Percentiles rank a stretch among this genome's conserved stretches.
These are phyloP conservation scores for Euborellia annulipes DNA, from an alignment of 1,140 invertebrate genomes.

Conservation along the genomic window DNA sequence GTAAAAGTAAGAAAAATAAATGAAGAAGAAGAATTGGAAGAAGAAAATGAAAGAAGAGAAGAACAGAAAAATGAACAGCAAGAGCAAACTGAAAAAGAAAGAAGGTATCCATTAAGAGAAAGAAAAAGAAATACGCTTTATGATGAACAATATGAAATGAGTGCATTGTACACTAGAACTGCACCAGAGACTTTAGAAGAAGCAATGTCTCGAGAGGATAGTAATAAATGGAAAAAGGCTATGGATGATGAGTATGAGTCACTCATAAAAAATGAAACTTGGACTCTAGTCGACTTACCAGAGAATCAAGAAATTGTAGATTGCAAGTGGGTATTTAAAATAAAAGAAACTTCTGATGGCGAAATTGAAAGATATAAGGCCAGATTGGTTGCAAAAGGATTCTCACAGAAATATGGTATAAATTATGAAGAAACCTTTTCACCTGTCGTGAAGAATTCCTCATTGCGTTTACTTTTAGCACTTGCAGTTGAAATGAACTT, in stretches of 20 bases:
- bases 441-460: constrained; percentile 17
- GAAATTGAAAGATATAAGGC: constrained; percentile 10
- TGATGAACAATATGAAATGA: neutral
- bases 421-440: constrained; percentile 19
- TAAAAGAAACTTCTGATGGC: constrained; percentile 17
- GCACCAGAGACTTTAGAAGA: constrained; percentile 8
- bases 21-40: neutral
- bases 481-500: constrained; percentile 21
- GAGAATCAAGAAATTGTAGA: constrained; percentile 19
- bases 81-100: no score
- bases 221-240: constrained; percentile 18
- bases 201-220: constrained; percentile 16
- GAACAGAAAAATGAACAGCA: neutral
- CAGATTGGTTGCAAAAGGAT: constrained; percentile 15
- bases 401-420: constrained; percentile 13
- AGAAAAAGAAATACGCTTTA: neutral
- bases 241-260: constrained; percentile 19
- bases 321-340: constrained; percentile 25
- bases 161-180: neutral
- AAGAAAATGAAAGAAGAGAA: neutral
- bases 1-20: neutral
- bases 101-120: neutral
- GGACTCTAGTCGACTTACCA: constrained; percentile 21
- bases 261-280: constrained; percentile 20
- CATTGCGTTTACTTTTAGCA: constrained; percentile 24